Percentiles rank a stretch among this genome's conserved stretches.
phyloP scores from a whole-genome alignment of 2,797 vertebrate species.

The Eutrigla gurnardus region DNA sequence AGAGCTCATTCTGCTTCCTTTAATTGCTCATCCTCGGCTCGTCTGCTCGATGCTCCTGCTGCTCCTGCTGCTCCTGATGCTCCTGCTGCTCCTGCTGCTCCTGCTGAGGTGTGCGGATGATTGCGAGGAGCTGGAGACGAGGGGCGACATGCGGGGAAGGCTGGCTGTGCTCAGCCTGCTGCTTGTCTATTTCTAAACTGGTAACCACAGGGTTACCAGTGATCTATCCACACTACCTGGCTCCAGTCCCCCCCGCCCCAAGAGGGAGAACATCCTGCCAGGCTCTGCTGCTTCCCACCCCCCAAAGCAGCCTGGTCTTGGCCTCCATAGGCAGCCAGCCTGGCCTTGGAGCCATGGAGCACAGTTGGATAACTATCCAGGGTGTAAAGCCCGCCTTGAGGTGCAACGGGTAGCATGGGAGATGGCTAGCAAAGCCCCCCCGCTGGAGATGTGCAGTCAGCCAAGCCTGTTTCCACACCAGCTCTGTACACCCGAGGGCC shows the following conservation, averaged over 20 bases:
- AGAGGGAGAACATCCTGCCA: constrained; percentile 54
- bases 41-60: constrained; percentile 64
- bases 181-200: constrained; percentile 37
- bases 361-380: constrained; percentile 72
- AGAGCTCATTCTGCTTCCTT: constrained; percentile 59
- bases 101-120: constrained; percentile 64
- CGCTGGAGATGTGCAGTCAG: constrained; percentile 63
- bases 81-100: constrained; percentile 20
- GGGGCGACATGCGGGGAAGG: constrained; percentile 30
- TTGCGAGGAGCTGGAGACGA: constrained; percentile 44
- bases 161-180: constrained; percentile 56
- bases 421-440: constrained; percentile 53
- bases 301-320: constrained; percentile 48
- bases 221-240: constrained; percentile 74
- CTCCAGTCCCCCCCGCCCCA: constrained; percentile 14
- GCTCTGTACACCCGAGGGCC: constrained; percentile 50
- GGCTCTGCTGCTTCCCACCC: constrained; percentile 42
- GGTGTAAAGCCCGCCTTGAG: constrained; percentile 78
- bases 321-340: constrained; percentile 53
- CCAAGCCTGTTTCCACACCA: constrained; percentile 73
- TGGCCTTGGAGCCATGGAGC: constrained; percentile 55
- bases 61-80: neutral
- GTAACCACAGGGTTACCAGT: constrained; percentile 65
- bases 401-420: constrained; percentile 63
- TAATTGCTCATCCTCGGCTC: constrained; percentile 73